Evolutionary conservation across 2,797 vertebrate species (phyloP).

Genomic region (Acrocephalus scirpaceus): DNA sequence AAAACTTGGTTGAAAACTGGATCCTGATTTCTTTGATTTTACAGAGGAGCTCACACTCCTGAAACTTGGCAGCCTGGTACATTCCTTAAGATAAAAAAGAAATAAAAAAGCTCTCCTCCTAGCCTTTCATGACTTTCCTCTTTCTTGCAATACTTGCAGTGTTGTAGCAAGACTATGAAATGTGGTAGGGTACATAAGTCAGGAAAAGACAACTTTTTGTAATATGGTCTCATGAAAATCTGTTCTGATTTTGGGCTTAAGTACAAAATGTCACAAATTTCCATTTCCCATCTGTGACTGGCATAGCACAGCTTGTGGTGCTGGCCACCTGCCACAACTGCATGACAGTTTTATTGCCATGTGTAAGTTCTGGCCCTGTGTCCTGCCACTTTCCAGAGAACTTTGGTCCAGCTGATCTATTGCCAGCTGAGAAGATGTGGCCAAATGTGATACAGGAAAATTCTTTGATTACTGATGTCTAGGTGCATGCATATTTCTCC

Average conservation of each 20-base stretch:
- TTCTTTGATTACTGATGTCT: background rate
- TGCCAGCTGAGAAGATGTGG: slow-evolving; percentile 21
- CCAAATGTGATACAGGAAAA: background rate
- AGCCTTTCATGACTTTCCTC: background rate
- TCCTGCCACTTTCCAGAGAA: background rate
- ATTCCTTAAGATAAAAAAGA: background rate
- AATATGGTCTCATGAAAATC: background rate
- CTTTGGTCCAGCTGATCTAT: background rate
- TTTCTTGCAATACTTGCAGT: background rate
- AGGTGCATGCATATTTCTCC: background rate
- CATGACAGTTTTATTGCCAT: slow-evolving; percentile 26
- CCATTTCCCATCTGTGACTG: slow-evolving; percentile 44
- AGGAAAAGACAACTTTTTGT: background rate
- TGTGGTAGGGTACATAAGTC: background rate
- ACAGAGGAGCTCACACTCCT: background rate
- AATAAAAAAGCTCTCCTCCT: background rate
- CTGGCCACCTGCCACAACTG: slow-evolving; percentile 23
- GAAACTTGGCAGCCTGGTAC: background rate
- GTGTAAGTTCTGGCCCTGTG: background rate
- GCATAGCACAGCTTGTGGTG: slow-evolving; percentile 12
- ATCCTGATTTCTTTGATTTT: background rate
- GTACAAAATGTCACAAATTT: slow-evolving; percentile 39
- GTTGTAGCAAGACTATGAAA: background rate
- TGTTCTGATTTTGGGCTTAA: slow-evolving; percentile 15
- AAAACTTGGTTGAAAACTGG: background rate